Evolutionary conservation across 2,797 vertebrate species (phyloP).

Genomic region (Anolis apletophallus): DNA sequence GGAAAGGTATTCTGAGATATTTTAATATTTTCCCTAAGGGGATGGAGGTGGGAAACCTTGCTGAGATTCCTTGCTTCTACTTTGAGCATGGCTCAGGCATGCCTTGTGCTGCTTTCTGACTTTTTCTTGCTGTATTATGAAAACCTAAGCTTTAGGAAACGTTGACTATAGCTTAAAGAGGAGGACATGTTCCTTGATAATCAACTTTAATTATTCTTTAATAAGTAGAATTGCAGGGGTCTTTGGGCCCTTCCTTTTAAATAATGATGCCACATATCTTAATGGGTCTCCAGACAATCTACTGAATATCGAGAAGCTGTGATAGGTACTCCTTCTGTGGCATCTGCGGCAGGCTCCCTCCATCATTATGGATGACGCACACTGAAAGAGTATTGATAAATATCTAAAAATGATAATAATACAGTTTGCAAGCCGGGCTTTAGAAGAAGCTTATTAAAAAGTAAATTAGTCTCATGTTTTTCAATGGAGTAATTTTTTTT

Average conservation of each 20-base stretch:
- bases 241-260: not conserved
- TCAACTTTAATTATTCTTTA: not conserved
- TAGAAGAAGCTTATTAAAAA: conserved; percentile 3
- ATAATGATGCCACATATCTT: too few relatives aligned
- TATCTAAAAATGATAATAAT: too few relatives aligned
- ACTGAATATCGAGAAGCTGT: too few relatives aligned
- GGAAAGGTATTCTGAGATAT: conserved; percentile 82
- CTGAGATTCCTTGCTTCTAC: not conserved
- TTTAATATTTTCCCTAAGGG: not conserved
- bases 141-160: not conserved
- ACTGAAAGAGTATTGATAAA: not conserved
- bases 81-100: not conserved
- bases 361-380: too few relatives aligned
- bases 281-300: too few relatives aligned
- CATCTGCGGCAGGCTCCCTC: too few relatives aligned
- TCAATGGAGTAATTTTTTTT: conserved; percentile 34
- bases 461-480: not conserved
- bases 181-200: not conserved
- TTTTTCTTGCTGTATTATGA: not conserved
- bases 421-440: not conserved
- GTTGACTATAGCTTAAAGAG: not conserved
- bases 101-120: not conserved
- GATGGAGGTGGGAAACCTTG: not conserved
- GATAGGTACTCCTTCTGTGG: too few relatives aligned
- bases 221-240: not conserved